Conservation (phyloP, 2,888 invertebrate species). For the Acanthoscelides obtectus region DNA sequence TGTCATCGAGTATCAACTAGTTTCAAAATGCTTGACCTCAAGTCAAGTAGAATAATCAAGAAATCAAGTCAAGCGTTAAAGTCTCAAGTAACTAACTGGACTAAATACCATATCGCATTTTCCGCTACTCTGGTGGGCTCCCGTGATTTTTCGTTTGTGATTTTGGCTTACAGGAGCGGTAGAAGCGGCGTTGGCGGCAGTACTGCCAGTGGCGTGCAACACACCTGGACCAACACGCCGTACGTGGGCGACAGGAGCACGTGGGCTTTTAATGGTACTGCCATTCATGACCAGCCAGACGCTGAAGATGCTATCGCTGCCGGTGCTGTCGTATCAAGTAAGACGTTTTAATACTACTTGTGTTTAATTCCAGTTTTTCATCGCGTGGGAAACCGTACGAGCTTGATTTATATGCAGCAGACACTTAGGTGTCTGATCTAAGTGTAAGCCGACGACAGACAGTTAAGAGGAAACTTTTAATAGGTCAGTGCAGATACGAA, state of each 20-base stretch:
- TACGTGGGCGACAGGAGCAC: constrained; percentile 37
- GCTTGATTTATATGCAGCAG: neutral
- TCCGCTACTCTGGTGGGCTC: neutral
- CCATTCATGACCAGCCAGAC: constrained; percentile 29
- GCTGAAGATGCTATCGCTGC: neutral
- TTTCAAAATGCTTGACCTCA: too few relatives aligned
- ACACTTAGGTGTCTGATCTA: neutral
- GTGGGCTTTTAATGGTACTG: constrained; percentile 34
- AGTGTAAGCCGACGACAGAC: neutral
- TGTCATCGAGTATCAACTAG: too few relatives aligned
- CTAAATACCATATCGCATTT: neutral
- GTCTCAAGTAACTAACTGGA: too few relatives aligned
- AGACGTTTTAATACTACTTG: neutral
- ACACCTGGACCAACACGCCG: constrained; percentile 37
- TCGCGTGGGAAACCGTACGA: neutral
- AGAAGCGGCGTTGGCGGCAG: constrained; percentile 13
- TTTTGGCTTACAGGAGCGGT: constrained; percentile 34
- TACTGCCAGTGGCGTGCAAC: constrained; percentile 32
- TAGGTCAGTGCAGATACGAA: neutral
- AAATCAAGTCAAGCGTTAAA: too few relatives aligned
- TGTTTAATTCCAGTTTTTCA: neutral
- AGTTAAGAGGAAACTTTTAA: neutral
- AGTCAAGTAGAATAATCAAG: too few relatives aligned
- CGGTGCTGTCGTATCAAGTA: neutral
- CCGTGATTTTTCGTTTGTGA: neutral